Conservation (phyloP, 2,113 vertebrate genomes). For the Oreochromis aureus region DNA sequence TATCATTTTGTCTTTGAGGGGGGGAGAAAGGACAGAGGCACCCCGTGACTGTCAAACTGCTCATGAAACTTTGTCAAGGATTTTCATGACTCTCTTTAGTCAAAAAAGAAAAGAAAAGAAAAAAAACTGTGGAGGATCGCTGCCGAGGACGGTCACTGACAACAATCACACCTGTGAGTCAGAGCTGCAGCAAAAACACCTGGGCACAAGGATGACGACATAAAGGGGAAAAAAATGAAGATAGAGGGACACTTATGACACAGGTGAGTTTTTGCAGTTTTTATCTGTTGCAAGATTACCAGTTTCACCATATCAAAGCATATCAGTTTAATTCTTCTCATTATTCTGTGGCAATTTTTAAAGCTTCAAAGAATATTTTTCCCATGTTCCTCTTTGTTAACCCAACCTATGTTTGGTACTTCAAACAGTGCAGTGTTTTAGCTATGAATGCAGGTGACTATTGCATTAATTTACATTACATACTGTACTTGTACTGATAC, state of each 20-base stretch:
- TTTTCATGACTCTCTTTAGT: neutral
- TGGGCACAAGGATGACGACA: neutral
- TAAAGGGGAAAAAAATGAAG: neutral
- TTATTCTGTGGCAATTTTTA: neutral
- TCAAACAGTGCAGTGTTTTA: accelerated
- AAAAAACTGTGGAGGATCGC: neutral
- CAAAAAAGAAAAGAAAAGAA: neutral
- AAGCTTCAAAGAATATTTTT: accelerated
- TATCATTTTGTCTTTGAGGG: neutral
- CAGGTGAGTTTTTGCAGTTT: neutral
- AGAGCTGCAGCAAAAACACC: neutral
- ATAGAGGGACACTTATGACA: neutral
- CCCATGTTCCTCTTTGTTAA: neutral
- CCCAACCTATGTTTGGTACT: neutral
- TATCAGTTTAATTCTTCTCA: neutral
- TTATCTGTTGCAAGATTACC: neutral
- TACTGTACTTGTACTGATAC: neutral
- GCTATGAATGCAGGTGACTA: neutral
- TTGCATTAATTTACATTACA: accelerated
- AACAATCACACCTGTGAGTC: constrained; percentile 1
- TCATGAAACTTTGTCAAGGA: neutral
- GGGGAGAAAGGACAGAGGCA: neutral
- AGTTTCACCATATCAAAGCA: neutral
- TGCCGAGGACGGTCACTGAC: neutral
- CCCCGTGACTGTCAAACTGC: neutral